These are phyloP conservation scores for Cloeon dipterum DNA, from an alignment of 2,888 invertebrate species.

Conservation along the genomic window DNA sequence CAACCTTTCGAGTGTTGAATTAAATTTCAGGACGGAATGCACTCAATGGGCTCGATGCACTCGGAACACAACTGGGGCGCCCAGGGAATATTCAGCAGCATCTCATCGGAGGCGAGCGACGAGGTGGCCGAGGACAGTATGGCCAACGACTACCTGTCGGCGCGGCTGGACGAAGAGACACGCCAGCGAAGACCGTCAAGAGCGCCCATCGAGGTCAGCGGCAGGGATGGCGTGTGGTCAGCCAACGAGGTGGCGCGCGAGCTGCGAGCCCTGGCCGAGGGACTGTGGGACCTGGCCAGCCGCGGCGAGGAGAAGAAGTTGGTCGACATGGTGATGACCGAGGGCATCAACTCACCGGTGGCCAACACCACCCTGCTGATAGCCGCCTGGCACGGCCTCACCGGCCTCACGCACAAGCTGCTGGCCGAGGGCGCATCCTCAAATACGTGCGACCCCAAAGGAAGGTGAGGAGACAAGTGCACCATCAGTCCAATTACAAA, in stretches of 20 bases:
- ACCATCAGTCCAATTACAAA: too few relatives aligned
- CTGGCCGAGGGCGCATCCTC: constrained; percentile 31
- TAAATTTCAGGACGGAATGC: too few relatives aligned
- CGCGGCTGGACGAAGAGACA: neutral
- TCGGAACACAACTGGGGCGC: neutral
- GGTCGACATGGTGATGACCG: constrained; percentile 3
- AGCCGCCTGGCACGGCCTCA: constrained; percentile 35
- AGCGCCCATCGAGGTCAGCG: neutral
- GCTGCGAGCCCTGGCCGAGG: constrained; percentile 7
- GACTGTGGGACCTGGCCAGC: constrained; percentile 6
- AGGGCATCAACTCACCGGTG: constrained; percentile 14
- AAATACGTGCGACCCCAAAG: constrained; percentile 37
- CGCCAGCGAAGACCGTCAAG: neutral
- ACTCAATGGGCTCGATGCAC: too few relatives aligned
- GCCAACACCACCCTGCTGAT: constrained; percentile 30
- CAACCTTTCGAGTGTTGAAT: too few relatives aligned
- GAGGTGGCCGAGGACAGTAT: neutral
- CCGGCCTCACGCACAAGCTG: constrained; percentile 26
- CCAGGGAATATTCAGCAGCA: neutral
- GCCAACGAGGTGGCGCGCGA: constrained; percentile 5
- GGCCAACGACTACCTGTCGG: neutral
- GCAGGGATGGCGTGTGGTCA: constrained; percentile 6
- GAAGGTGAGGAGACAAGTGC: too few relatives aligned
- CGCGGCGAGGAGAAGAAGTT: neutral
- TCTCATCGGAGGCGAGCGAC: constrained; percentile 1